A percentile compares a stretch with the other conserved stretches of the same genome.
Evolutionary conservation across 2,113 vertebrate species (phyloP).

Genomic region (Gopherus evgoodei): DNA sequence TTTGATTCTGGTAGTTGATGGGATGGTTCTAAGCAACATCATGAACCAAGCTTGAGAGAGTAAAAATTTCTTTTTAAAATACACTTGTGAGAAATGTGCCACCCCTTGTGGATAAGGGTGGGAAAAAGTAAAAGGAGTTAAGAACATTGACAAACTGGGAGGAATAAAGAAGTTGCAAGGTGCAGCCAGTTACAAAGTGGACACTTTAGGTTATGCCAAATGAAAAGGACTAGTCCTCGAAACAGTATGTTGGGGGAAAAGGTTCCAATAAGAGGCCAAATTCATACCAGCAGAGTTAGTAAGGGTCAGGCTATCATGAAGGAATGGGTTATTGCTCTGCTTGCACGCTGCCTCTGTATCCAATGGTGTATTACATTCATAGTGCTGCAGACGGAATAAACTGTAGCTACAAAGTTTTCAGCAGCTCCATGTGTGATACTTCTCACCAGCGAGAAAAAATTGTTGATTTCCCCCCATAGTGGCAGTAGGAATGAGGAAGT

Average conservation of each 20-base stretch:
- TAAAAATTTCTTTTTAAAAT: background rate
- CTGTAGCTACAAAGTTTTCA: background rate
- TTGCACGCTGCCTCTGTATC: background rate
- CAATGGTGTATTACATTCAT: background rate
- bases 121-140: background rate
- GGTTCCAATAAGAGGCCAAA: background rate
- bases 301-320: background rate
- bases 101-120: background rate
- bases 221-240: no score
- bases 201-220: no score
- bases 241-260: background rate
- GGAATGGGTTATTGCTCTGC: background rate
- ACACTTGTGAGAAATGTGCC: background rate
- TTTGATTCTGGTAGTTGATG: background rate
- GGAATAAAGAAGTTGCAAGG: background rate
- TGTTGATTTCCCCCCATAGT: background rate
- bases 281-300: background rate
- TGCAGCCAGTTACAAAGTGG: background rate
- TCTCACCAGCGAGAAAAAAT: background rate
- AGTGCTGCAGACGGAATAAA: background rate
- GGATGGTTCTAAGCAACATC: background rate
- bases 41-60: background rate
- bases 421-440: background rate
- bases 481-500: background rate
- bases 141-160: background rate